Conservation (phyloP, 2,113 vertebrate genomes). For the Vulpes ferrilata region DNA sequence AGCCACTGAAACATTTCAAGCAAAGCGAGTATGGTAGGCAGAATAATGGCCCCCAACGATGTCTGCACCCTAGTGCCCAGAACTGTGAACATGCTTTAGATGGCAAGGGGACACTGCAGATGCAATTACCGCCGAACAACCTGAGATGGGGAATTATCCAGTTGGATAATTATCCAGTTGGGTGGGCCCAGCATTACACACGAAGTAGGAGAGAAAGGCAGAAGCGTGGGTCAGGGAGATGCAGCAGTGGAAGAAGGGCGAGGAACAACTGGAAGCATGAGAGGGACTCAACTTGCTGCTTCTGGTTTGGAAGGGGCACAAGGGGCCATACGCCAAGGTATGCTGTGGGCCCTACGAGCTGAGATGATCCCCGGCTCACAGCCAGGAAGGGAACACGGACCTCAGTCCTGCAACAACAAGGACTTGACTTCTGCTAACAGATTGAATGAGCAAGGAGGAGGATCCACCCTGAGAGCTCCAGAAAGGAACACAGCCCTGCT, state of each 20-base stretch:
- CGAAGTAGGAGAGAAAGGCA: neutral
- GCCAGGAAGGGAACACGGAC: neutral
- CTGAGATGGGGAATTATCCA: no score
- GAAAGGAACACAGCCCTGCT: neutral
- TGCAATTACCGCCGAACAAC: no score
- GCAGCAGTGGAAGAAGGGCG: neutral
- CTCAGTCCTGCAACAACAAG: neutral
- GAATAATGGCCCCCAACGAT: neutral
- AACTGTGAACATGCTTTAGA: neutral
- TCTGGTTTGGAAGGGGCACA: neutral
- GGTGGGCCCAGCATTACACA: accelerated
- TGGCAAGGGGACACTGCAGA: neutral
- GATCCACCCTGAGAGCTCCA: neutral
- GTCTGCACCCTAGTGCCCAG: no score
- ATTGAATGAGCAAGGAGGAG: neutral
- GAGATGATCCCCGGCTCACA: neutral
- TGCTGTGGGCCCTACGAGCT: neutral
- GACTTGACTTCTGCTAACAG: neutral
- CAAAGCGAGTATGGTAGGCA: no score
- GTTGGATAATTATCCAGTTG: neutral
- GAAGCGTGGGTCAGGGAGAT: neutral
- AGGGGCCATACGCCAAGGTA: neutral
- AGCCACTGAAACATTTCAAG: neutral
- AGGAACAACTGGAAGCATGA: neutral
- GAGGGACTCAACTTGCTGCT: neutral